These are phyloP conservation scores for Neosalanx taihuensis DNA, from an alignment of 2,797 vertebrate genomes.

Conservation along the genomic window DNA sequence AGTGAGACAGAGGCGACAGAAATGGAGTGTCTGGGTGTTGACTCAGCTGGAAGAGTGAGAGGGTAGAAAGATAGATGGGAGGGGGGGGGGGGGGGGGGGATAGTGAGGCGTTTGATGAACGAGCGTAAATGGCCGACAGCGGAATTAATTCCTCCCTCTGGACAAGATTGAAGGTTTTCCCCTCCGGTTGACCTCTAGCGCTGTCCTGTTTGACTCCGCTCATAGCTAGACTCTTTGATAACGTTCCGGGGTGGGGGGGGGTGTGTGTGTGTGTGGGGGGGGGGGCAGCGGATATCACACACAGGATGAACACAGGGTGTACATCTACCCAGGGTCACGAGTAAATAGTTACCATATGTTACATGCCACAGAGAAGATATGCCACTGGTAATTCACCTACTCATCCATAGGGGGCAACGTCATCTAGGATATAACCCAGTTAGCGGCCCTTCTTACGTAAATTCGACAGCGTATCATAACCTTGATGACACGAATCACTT, in stretches of 20 bases:
- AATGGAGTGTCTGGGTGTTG: constrained; percentile 75
- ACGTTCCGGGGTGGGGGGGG: no score
- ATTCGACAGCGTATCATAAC: constrained; percentile 27
- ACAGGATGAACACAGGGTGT: not conserved
- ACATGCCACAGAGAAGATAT: not conserved
- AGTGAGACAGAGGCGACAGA: constrained; percentile 52
- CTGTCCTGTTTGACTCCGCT: constrained; percentile 32
- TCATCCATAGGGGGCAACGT: constrained; percentile 68
- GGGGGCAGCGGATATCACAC: no score
- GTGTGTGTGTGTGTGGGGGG: no score
- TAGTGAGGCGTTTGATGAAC: constrained; percentile 75
- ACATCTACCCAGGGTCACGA: not conserved
- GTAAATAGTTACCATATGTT: not conserved
- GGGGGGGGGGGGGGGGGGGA: constrained; percentile 53
- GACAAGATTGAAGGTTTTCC: constrained; percentile 68
- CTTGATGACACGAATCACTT: constrained; percentile 9
- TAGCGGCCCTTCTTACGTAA: constrained; percentile 12
- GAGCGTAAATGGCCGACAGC: constrained; percentile 74
- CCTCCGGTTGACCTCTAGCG: constrained; percentile 65
- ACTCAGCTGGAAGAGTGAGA: constrained; percentile 72
- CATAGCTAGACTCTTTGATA: not conserved
- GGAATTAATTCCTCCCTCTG: constrained; percentile 72
- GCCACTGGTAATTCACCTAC: constrained; percentile 55
- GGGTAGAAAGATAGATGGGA: constrained; percentile 53
- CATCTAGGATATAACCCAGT: constrained; percentile 46